A percentile compares a stretch with the other conserved stretches of the same genome.
Conservation (phyloP, 2,113 vertebrate genomes). For the Conger conger region DNA sequence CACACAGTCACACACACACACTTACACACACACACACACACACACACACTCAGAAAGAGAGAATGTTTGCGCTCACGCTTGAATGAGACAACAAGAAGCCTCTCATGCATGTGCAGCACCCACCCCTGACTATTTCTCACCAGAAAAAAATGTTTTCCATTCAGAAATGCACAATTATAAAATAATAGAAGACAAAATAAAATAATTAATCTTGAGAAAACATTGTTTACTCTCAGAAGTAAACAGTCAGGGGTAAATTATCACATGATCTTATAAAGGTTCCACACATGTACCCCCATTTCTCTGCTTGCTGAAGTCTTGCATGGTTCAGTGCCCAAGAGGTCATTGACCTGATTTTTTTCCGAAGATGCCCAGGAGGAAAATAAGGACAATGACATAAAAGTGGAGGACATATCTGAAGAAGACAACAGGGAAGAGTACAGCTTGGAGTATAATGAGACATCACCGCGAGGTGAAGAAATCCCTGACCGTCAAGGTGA, state of each 20-base stretch:
- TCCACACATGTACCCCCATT: too few relatives aligned
- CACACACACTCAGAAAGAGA: neutral
- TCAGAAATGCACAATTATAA: too few relatives aligned
- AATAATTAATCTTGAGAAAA: too few relatives aligned
- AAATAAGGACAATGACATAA: neutral
- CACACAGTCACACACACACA: conserved; percentile 5
- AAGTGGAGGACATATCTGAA: neutral
- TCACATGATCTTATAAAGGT: too few relatives aligned
- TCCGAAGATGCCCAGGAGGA: neutral
- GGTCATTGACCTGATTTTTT: neutral
- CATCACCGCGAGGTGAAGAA: neutral
- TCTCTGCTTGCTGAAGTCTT: too few relatives aligned
- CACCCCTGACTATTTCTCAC: neutral
- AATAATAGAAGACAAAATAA: too few relatives aligned
- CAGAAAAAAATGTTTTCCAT: too few relatives aligned
- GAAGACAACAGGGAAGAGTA: neutral
- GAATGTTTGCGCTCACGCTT: too few relatives aligned
- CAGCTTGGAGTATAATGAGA: neutral
- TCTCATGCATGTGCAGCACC: neutral
- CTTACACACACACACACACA: neutral
- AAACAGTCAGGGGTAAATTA: too few relatives aligned
- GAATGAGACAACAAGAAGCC: neutral
- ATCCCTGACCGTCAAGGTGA: neutral
- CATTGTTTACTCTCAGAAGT: too few relatives aligned
- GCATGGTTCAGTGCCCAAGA: too few relatives aligned